phyloP scores from a whole-genome alignment of 1,140 invertebrate species.

The Drosophila sproati region DNA sequence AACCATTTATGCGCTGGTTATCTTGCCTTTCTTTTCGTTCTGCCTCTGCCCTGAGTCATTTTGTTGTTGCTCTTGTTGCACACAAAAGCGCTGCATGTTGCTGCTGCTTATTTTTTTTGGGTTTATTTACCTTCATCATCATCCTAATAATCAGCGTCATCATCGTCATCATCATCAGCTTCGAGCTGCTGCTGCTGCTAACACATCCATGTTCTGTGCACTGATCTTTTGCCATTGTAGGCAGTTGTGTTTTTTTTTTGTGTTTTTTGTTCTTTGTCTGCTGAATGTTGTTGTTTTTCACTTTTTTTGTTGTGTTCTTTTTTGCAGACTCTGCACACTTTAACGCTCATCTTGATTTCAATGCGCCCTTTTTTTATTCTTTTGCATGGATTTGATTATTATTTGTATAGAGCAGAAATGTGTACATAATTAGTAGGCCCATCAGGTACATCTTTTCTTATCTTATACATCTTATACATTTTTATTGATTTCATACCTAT shows the following conservation, averaged over 20 bases:
- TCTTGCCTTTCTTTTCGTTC: slow-evolving; percentile 53
- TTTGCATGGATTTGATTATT: slow-evolving; percentile 27
- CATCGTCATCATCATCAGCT: slow-evolving; percentile 8
- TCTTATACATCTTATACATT: slow-evolving; percentile 14
- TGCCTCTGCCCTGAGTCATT: slow-evolving; percentile 50
- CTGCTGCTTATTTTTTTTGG: slow-evolving; percentile 43
- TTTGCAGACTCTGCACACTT: slow-evolving; percentile 58
- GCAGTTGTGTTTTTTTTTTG: slow-evolving; percentile 21
- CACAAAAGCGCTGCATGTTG: slow-evolving; percentile 57
- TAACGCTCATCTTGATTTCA: slow-evolving; percentile 56
- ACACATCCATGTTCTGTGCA: slow-evolving; percentile 38
- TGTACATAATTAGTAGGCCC: slow-evolving; percentile 32
- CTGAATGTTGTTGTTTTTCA: slow-evolving; percentile 5
- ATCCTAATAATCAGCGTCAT: slow-evolving; percentile 32
- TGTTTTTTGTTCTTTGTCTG: slow-evolving; percentile 11
- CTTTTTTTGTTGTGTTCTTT: slow-evolving; percentile 13
- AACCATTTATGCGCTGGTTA: slow-evolving; percentile 59
- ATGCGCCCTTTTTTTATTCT: slow-evolving; percentile 18
- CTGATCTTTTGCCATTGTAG: slow-evolving; percentile 60
- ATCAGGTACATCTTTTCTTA: slow-evolving; percentile 5
- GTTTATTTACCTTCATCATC: slow-evolving; percentile 57
- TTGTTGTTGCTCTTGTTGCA: slow-evolving; percentile 41
- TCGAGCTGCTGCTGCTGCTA: slow-evolving; percentile 1
- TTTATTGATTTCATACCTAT: slow-evolving; percentile 42
- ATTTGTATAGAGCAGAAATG: slow-evolving; percentile 1